Evolutionary conservation across 2,888 invertebrate genomes (phyloP).

Genomic region (Scaptomyza flava): DNA sequence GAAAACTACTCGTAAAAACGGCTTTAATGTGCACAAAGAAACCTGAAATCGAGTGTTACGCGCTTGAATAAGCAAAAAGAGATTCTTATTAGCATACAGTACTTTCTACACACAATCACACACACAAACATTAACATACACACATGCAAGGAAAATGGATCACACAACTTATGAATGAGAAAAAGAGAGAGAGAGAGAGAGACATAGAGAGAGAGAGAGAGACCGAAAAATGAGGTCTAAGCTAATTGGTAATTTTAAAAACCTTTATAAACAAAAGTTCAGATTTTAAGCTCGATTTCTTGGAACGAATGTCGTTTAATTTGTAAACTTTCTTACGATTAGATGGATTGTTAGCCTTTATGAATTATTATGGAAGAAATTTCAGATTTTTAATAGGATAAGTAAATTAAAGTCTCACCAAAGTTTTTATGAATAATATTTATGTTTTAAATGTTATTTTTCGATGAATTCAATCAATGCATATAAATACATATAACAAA

Average conservation of each 20-base stretch:
- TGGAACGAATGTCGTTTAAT: no score
- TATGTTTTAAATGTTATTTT: no score
- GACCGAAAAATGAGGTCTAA: not conserved
- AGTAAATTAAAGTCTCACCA: no score
- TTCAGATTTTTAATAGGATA: no score
- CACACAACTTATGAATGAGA: not conserved
- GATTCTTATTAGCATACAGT: slow-evolving; percentile 23
- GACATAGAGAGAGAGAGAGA: no score
- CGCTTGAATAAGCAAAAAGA: slow-evolving; percentile 31
- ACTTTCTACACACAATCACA: not conserved
- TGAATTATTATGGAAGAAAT: no score
- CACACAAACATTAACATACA: not conserved
- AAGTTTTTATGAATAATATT: no score
- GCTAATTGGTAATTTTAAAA: not conserved
- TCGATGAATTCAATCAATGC: no score
- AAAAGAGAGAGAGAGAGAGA: not conserved
- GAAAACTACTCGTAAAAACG: slow-evolving; percentile 32
- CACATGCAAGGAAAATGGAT: not conserved
- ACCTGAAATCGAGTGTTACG: slow-evolving; percentile 35
- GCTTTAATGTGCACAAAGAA: slow-evolving; percentile 18
- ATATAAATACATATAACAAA: no score
- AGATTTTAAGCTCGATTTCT: no score
- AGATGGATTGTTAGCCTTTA: no score
- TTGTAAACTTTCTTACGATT: no score
- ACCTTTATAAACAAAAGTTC: not conserved